phyloP scores from a whole-genome alignment of 2,797 vertebrate genomes.

The Mallotus villosus region DNA sequence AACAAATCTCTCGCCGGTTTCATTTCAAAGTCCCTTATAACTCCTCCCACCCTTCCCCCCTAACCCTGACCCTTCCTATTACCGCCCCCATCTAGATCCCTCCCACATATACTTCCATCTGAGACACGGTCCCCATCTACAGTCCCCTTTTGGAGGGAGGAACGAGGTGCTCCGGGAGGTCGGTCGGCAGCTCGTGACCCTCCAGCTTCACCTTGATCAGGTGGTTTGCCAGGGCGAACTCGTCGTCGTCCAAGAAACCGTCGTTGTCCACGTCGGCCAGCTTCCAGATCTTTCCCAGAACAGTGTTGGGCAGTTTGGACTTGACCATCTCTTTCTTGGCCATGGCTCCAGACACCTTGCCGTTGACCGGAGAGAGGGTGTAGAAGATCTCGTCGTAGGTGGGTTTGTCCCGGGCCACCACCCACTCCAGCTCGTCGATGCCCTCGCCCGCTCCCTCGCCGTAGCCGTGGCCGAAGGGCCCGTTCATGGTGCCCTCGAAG shows the following conservation, averaged over 20 bases:
- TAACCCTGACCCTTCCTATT: conserved; percentile 59
- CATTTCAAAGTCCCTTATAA: neutral
- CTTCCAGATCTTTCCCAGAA: conserved; percentile 93
- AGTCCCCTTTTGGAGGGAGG: conserved; percentile 83
- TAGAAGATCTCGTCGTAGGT: conserved; percentile 83
- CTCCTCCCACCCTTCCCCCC: conserved; percentile 6
- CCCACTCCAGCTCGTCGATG: conserved; percentile 79
- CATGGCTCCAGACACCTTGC: conserved; percentile 77
- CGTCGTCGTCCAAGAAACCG: conserved; percentile 88
- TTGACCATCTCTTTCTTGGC: conserved; percentile 65
- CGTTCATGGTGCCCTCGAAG: conserved; percentile 79
- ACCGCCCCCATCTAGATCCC: conserved; percentile 49
- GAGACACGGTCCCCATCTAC: conserved; percentile 72
- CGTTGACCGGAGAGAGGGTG: conserved; percentile 78
- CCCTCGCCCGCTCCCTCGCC: conserved; percentile 80
- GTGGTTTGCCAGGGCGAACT: conserved; percentile 92
- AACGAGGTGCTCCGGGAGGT: conserved; percentile 82
- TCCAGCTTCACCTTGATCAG: conserved; percentile 93
- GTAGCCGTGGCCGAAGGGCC: conserved; percentile 80
- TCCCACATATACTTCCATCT: conserved; percentile 75
- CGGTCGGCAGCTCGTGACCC: conserved; percentile 84
- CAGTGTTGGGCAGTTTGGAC: conserved; percentile 83
- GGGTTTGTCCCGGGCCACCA: conserved; percentile 79
- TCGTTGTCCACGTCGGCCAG: conserved; percentile 90
- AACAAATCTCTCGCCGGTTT: neutral